Evolutionary conservation across 2,888 invertebrate genomes (phyloP), one percentile per base, ranked within the genome.

Genomic region (Trichacis sp.): DNA sequence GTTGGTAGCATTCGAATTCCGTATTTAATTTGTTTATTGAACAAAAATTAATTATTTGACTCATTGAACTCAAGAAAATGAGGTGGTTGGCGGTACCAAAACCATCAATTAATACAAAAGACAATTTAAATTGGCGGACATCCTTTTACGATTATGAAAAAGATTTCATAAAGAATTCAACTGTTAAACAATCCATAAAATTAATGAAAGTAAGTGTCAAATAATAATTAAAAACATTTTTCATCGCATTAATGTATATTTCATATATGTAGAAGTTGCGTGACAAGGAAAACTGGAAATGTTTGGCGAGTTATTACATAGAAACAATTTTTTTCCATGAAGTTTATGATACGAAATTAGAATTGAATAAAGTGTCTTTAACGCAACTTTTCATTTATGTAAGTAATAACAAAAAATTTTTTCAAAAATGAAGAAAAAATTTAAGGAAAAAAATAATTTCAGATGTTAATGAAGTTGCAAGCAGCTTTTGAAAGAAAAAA

Each of bases 101-200:
- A 71, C 75, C 74, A 0, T 45, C 64, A 2, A 6, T 29, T 1
- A 86, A 85, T 68, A 71, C 33, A 1, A 38, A 66, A 63, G 43
- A 76, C 77, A 71, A 73, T 6, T 75, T 83, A 0, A 85, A 86
- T 70, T 89, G 89, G 89, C 81, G 89, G n/a, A 83, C 88, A 19
- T 87, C 88, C 4, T 89, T 88, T 76, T 88, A 88, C 69, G 85
- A 86, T 47, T 86, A 86, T 69, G 89, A 89, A 75, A 84, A 85
- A 18, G 85, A 86, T 38, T 74, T 88, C 63, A 84, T 89, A 12
- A 12, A 6, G 19, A 81, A 85, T 63, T 85, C 85, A 2, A 51
- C 49, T 18, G 30, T 73, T 0, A 80, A 79, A 29, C 70, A 70
- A 3, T 57, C 73, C 4, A 76, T 80, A 55, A 57, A 76, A 18